Conservation (phyloP, 2,797 vertebrate species). For the Psittacula derbiana region DNA sequence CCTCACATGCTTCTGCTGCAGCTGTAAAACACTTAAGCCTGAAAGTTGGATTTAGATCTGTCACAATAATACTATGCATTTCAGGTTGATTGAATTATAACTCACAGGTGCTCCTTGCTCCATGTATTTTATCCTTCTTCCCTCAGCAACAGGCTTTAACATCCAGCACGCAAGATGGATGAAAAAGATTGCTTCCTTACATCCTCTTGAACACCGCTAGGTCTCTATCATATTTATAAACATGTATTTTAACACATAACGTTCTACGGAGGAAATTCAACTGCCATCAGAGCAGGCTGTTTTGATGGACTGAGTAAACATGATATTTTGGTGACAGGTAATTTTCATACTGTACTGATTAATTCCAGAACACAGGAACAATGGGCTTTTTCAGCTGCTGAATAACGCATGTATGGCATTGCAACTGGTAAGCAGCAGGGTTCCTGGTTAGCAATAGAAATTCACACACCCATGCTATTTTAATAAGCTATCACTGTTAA, state of each 20-base stretch:
- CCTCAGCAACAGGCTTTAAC: background rate
- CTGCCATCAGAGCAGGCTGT: background rate
- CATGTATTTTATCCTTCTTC: background rate
- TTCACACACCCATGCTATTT: constrained; percentile 70
- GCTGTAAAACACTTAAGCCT: constrained; percentile 9
- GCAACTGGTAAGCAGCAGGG: constrained; percentile 59
- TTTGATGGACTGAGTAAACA: constrained; percentile 52
- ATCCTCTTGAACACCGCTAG: background rate
- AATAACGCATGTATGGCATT: constrained; percentile 57
- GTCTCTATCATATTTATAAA: background rate
- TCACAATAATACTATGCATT: constrained; percentile 23
- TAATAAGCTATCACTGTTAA: constrained; percentile 65
- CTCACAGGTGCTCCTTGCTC: constrained; percentile 25
- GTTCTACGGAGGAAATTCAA: background rate
- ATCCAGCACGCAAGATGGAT: background rate
- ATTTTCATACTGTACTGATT: constrained; percentile 63
- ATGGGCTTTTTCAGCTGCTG: constrained; percentile 60
- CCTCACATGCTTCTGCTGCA: constrained; percentile 25
- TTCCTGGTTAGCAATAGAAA: constrained; percentile 47
- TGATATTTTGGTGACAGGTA: constrained; percentile 64
- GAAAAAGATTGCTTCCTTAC: background rate
- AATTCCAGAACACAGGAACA: constrained; percentile 64
- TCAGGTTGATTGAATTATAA: constrained; percentile 42
- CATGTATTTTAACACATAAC: background rate
- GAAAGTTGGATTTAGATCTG: constrained; percentile 25